Evolutionary conservation across 2,888 invertebrate species (phyloP), one percentile per base, ranked within the genome.

Genomic region (Ectemnius continuus): DNA sequence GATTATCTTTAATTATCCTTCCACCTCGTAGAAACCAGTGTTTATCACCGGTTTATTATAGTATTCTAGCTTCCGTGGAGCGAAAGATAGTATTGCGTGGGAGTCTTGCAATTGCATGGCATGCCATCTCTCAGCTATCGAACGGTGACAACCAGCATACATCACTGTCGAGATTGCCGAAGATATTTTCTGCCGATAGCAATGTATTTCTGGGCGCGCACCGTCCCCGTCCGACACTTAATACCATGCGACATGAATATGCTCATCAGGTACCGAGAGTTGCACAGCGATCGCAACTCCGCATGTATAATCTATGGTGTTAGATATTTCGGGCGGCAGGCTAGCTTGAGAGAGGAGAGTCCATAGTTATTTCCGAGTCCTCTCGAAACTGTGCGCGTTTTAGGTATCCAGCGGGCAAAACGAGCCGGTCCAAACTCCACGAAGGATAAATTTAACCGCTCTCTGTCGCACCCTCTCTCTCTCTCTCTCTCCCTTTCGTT

Each of bases 381-480:
- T 82, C 83, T 84, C 84, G 82, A 84, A 85, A 85, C 81, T 76
- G 81, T 76, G 70, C 78, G 76, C 81, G 76, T 78, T 83, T 83
- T 83, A 80, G 83, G 81, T 79, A 84, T 80, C 81, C 78, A 69
- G 68, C 75, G 76, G 75, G 81, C 79, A 81, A 83, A 82, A 79
- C 81, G 79, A 81, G 52, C 61, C 78, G 80, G 72, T 75, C 81
- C 82, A 86, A 87, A 85, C 88, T 86, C 83, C 73, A 74, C 86
- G 82, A 85, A 85, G 82, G 86, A 88, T 88, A 88, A 86, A 88
- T 86, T 88, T 88, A 88, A 88, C 86, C 85, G 75, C 75, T 73
- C 68, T 68, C 36, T 36, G 5, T 36, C 28, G 4, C 28, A 6
- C 28, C 3, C 11, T 8, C 36, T 36, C 36, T 11, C 11, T 36